phyloP scores from a whole-genome alignment of 1,140 invertebrate genomes.

The Musca vetustissima region DNA sequence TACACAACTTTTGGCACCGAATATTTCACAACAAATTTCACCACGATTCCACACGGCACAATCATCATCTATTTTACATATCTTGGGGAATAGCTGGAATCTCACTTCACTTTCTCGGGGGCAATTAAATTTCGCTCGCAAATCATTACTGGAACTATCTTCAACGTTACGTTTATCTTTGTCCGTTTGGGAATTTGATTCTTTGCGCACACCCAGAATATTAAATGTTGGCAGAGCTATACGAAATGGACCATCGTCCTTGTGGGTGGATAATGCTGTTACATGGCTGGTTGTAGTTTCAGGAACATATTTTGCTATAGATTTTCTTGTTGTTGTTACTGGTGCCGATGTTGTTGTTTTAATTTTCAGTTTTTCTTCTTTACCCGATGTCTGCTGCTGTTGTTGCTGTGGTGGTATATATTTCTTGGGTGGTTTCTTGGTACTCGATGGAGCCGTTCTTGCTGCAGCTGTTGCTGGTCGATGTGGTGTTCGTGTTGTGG shows the following conservation, averaged over 20 bases:
- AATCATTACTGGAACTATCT: conserved; percentile 8
- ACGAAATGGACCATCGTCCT: conserved; percentile 46
- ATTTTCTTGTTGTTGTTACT: conserved; percentile 20
- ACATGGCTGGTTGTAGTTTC: conserved; percentile 26
- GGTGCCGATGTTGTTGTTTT: conserved; percentile 33
- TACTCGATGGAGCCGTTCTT: conserved; percentile 42
- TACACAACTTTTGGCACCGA: conserved; percentile 59
- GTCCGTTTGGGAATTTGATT: neutral
- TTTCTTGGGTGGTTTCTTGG: conserved; percentile 58
- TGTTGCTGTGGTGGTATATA: conserved; percentile 54
- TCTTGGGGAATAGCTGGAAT: conserved; percentile 59
- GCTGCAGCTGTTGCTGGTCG: conserved; percentile 42
- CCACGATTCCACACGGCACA: conserved; percentile 59
- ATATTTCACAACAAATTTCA: conserved; percentile 60
- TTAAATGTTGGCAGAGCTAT: conserved; percentile 51
- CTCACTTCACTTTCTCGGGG: conserved; percentile 58
- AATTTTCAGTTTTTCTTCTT: conserved; percentile 52
- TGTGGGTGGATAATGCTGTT: no score
- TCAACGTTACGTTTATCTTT: conserved; percentile 34
- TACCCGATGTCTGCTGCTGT: conserved; percentile 46
- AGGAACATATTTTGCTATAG: conserved; percentile 1
- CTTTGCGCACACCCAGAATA: conserved; percentile 37
- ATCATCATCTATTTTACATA: conserved; percentile 60
- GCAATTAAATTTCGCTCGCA: conserved; percentile 55
- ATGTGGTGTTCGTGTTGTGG: conserved; percentile 36